phyloP scores from a whole-genome alignment of 2,797 vertebrate species.

The Sebastes oblongus region DNA sequence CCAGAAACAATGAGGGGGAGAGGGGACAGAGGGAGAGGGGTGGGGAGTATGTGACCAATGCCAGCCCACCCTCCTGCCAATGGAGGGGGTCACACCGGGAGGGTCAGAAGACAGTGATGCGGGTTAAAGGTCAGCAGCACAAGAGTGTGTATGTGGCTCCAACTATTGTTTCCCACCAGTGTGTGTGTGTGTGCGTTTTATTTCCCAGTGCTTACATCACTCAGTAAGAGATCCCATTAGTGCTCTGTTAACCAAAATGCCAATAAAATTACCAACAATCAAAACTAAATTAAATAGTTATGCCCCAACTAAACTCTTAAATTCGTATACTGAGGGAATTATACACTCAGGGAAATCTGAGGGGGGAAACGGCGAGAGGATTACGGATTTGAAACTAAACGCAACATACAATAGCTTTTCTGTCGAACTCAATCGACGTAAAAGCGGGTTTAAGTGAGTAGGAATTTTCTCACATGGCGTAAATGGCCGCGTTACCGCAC shows the following conservation, averaged over 20 bases:
- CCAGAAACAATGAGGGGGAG: conserved; percentile 82
- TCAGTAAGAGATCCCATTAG: conserved; percentile 15
- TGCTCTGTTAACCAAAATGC: conserved; percentile 21
- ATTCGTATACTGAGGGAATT: conserved; percentile 8
- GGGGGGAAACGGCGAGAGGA: not conserved
- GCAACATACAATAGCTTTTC: conserved; percentile 29
- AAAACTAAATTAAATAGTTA: conserved; percentile 32
- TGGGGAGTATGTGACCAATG: conserved; percentile 77
- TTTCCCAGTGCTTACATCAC: conserved; percentile 14
- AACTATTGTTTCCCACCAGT: conserved; percentile 37
- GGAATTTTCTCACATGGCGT: conserved; percentile 59
- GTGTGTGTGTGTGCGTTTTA: conserved; percentile 1
- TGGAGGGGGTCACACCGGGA: conserved; percentile 13
- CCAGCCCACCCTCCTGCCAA: conserved; percentile 71
- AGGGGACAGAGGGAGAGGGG: not conserved
- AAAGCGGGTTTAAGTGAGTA: conserved; percentile 36
- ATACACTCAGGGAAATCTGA: not conserved
- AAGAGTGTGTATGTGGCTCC: conserved; percentile 19
- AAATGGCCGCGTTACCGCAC: conserved; percentile 55
- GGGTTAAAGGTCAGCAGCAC: conserved; percentile 55
- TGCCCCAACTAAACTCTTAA: not conserved
- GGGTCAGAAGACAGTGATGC: conserved; percentile 64
- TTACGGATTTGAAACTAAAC: conserved; percentile 15
- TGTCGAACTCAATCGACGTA: conserved; percentile 42
- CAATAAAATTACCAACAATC: conserved; percentile 31